Base-by-base conservation (phyloP, 2,888 invertebrate genomes). In the Xylota sylvarum region DNA sequence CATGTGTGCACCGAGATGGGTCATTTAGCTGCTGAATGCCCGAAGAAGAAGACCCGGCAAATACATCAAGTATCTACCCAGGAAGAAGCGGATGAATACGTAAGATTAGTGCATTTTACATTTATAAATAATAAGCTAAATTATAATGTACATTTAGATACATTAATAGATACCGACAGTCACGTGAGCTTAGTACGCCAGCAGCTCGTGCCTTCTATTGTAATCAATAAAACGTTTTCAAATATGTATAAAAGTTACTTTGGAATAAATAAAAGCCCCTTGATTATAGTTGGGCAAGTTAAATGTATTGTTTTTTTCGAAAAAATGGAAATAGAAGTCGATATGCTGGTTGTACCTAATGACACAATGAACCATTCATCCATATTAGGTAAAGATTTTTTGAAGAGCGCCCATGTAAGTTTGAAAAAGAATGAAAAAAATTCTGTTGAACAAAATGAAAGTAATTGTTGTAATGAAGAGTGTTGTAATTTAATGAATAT, bases 211-310 rank as follows among this genome's bases (percentile, higher is more conserved):
- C 64, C 64, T 5, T 2, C 7, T 6, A 7, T n/a, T 12, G 1
- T 32, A 48, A 12, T 64, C 0, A 14, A 32, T 56, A 46, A 56
- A 12, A 23, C 4, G 1, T n/a, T n/a, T n/a, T n/a, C n/a, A n/a
- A n/a, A 46, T 9, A 32, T 9, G 17, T 4, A 30, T 5, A 46
- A 27, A 5, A 55, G 9, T 17, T 46, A 32, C 46, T 30, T 30
- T 43, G 70, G 70, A 6, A 70, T 70, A 10, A 70, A 70, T 56
- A 70, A 70, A 35, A 72, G 72, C n/a, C 19, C 12, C 5, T 6
- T 60, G 9, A 27, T 35, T 10, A 58, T 60, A 60, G 10, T 48
- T 48, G 72, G 58, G 0, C 9, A 30, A 46, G 12, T 72, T 10
- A 50, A 35, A 35, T 23, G 48, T 60, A 9, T 10, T 48, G 35